Percentiles rank a stretch among this genome's conserved stretches.
Conservation (phyloP, 2,113 vertebrate species). For the Anolis carolinensis region DNA sequence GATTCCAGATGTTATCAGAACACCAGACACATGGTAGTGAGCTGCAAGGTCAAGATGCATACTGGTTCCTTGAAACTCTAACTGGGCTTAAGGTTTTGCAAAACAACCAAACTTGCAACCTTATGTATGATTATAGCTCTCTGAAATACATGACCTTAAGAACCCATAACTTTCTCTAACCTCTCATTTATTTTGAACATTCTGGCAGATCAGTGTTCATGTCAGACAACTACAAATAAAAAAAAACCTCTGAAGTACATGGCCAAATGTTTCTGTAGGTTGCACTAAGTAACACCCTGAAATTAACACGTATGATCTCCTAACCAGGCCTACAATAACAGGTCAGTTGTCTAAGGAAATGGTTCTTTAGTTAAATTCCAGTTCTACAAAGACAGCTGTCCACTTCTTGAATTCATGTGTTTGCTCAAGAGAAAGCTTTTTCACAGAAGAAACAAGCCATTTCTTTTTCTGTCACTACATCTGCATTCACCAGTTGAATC, state of each 20-base stretch:
- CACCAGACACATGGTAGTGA: not conserved
- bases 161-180: constrained; percentile 50
- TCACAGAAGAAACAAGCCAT: constrained; percentile 1
- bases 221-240: constrained; percentile 54
- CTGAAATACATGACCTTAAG: constrained; percentile 41
- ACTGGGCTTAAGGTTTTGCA: not conserved
- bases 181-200: constrained; percentile 53
- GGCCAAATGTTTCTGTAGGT: rapidly evolving
- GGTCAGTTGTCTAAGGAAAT: not conserved
- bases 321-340: constrained; percentile 13
- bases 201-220: constrained; percentile 34
- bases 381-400: rapidly evolving
- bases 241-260: constrained; percentile 34
- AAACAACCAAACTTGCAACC: not conserved
- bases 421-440: not conserved
- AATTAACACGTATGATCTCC: constrained; percentile 16
- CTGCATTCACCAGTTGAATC: not conserved
- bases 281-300: constrained; percentile 22
- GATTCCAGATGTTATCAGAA: rapidly evolving
- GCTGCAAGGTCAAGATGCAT: not conserved
- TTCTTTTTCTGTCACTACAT: constrained; percentile 21
- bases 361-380: not conserved
- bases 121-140: not conserved
- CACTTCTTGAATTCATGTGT: constrained; percentile 31
- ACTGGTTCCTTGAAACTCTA: not conserved